phyloP scores from a whole-genome alignment of 2,797 vertebrate species.

The Cyclura pinguis region DNA sequence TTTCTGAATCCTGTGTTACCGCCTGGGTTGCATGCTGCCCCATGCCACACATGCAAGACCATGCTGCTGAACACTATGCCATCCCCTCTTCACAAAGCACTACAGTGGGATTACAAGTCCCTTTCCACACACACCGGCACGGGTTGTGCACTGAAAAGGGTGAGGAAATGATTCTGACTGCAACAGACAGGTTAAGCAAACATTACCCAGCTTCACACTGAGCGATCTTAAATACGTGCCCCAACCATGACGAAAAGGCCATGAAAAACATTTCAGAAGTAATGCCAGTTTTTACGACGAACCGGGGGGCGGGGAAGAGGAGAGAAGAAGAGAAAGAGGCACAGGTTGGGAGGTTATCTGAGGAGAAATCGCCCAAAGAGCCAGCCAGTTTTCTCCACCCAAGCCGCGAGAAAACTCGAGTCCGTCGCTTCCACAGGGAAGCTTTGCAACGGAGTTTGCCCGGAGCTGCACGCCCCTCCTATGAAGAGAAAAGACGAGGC shows the following conservation, averaged over 20 bases:
- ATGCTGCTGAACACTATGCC: not conserved
- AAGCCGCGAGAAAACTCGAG: not conserved
- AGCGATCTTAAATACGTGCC: not conserved
- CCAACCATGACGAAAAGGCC: not conserved
- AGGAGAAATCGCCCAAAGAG: not conserved
- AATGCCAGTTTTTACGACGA: no score
- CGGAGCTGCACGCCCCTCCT: not conserved
- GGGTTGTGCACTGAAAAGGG: not conserved
- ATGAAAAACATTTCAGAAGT: not conserved
- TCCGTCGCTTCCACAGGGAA: not conserved
- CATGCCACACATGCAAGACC: not conserved
- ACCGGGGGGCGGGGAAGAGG: no score
- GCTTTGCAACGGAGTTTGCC: not conserved
- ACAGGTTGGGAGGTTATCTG: slow-evolving; percentile 1
- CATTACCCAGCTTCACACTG: not conserved
- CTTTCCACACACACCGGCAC: not conserved
- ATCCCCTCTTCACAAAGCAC: not conserved
- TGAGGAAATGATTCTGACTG: no score
- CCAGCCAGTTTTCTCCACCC: not conserved
- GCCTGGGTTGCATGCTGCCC: not conserved
- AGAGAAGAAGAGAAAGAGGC: no score
- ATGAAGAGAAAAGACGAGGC: not conserved
- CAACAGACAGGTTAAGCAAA: not conserved
- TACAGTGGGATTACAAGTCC: not conserved
- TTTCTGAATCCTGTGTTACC: not conserved